Base-by-base conservation (phyloP, 2,113 vertebrate genomes). In the Crotophaga sulcirostris region DNA sequence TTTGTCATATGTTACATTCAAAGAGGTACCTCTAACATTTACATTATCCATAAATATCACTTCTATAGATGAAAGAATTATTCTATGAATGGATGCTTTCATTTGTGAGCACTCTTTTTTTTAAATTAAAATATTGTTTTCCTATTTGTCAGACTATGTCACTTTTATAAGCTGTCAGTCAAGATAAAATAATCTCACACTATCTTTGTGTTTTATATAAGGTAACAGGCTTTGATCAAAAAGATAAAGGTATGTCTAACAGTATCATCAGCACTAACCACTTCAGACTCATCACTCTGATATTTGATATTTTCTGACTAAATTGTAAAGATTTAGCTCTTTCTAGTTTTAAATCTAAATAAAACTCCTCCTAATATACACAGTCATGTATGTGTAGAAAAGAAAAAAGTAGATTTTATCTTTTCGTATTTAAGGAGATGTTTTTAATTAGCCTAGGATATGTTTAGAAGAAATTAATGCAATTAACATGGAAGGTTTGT, bases 91-190 rank as follows among this genome's bases (percentile, higher is more conserved):
- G 3, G 15, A 51, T 44, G 24, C 3, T 92, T 93, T 93, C 7
- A 68, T 60, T 82, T 82, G 7, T 92, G 42, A 94, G 89, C 77
- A 16, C 3, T 70, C 9, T 94, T 93, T 79, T 42, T 42, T 47
- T 81, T 1, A 62, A 72, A 84, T 66, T 74, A 90, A 89, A 87
- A 77, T 21, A 38, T 24, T 69, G 12, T 84, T 94, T 94, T 88
- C 34, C 17, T 89, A 40, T 91, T 96, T 91, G 23, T 77, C 54
- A 87, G 84, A 68, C 9, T 68, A 42, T 76, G 68, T 74, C 29
- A 74, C 38, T 79, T 97, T 90, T 29, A 64, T 77, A 95, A 90
- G 25, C 42, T 88, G 42, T 79, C 60, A 66, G 29, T 91, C 89
- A 91, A 85, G 28, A 49, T 47, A 72, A 91, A 90, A 84, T 79